These are phyloP conservation scores for Chloroceryle aenea DNA, from an alignment of 2,113 vertebrate species.

Conservation along the genomic window DNA sequence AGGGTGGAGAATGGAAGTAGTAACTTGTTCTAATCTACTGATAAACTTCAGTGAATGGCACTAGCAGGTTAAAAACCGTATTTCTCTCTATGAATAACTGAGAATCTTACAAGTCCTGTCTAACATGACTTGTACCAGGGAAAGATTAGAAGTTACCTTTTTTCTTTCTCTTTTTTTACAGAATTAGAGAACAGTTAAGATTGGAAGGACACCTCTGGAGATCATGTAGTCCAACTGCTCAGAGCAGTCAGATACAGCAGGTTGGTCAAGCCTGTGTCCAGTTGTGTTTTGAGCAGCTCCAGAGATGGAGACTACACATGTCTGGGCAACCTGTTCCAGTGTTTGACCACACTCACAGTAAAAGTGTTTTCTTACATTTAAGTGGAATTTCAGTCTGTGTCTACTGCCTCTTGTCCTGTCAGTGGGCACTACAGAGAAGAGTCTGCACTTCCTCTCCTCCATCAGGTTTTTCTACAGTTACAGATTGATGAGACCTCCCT, in stretches of 20 bases:
- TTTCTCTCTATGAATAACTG: not conserved
- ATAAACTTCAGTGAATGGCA: not conserved
- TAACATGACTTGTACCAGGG: not conserved
- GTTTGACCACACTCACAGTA: not conserved
- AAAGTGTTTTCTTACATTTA: not conserved
- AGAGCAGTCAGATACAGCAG: not conserved
- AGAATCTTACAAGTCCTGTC: not conserved
- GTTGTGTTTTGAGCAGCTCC: not conserved
- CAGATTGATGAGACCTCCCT: fast-evolving
- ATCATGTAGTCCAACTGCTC: not conserved
- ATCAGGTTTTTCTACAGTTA: not conserved
- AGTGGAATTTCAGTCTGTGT: not conserved
- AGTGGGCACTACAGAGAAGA: not conserved
- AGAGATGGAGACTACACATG: not conserved
- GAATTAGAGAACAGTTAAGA: not conserved
- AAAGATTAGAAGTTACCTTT: not conserved
- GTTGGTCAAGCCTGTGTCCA: not conserved
- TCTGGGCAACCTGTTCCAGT: not conserved
- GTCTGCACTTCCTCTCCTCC: not conserved
- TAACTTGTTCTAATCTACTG: not conserved
- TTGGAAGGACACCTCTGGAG: not conserved
- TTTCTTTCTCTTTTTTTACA: not conserved
- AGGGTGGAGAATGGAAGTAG: not conserved
- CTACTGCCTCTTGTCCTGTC: not conserved
- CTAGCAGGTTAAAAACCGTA: not conserved